These are phyloP conservation scores for Drosophila phalerata DNA, from an alignment of 2,888 invertebrate species.

Conservation along the genomic window DNA sequence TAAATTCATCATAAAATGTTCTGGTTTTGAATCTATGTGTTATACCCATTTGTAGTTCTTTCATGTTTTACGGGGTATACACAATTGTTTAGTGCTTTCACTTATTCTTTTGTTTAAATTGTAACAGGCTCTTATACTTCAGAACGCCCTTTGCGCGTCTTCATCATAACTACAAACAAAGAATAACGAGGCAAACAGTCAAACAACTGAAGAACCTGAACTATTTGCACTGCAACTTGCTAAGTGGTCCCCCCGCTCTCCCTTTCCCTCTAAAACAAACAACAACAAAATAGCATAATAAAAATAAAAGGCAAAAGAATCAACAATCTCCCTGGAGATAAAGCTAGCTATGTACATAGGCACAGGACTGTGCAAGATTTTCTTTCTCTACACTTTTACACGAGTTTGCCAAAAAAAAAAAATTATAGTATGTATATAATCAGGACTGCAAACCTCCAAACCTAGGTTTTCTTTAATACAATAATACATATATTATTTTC, in stretches of 20 bases:
- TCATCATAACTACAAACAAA: conserved; percentile 73
- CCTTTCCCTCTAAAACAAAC: background rate
- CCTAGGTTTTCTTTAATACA: background rate
- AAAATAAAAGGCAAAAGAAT: conserved; percentile 40
- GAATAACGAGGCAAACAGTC: conserved; percentile 59
- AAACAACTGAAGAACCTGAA: conserved; percentile 55
- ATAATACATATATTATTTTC: background rate
- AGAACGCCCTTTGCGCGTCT: conserved; percentile 46
- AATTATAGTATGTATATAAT: too few relatives aligned
- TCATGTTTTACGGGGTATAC: conserved; percentile 18
- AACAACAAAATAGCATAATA: conserved; percentile 5
- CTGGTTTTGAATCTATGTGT: background rate
- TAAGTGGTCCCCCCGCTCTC: conserved; percentile 43
- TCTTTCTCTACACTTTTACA: background rate
- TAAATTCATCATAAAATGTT: too few relatives aligned
- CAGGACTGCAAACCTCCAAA: background rate
- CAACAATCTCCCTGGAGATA: conserved; percentile 40
- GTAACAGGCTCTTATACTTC: conserved; percentile 37
- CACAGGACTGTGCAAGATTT: background rate
- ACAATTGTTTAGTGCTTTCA: conserved; percentile 53
- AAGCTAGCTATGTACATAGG: conserved; percentile 14
- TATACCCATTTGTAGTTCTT: background rate
- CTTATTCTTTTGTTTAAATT: conserved; percentile 68
- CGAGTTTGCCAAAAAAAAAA: background rate
- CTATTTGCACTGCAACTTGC: conserved; percentile 64